A percentile compares a stretch with the other conserved stretches of the same genome.
These are phyloP conservation scores for Bombus huntii DNA, from an alignment of 1,140 invertebrate genomes.

Conservation along the genomic window DNA sequence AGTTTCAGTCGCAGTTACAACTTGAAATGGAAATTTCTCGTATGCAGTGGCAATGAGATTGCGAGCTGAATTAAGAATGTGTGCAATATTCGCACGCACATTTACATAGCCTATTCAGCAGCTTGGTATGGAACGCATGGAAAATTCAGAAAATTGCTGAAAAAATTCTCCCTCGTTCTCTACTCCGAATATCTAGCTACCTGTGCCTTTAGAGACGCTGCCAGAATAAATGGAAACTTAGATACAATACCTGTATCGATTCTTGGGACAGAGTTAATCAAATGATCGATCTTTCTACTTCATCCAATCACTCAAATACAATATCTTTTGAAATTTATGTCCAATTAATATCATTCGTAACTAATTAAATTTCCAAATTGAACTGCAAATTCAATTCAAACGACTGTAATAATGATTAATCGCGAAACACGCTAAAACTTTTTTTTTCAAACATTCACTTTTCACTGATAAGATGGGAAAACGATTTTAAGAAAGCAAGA, in stretches of 20 bases:
- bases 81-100: not conserved
- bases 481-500: not conserved
- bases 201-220: not conserved
- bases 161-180: not conserved
- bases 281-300: not conserved
- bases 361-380: too few relatives aligned
- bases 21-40: not conserved
- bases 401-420: too few relatives aligned
- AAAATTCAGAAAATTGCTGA: not conserved
- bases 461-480: not conserved
- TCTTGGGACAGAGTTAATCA: not conserved
- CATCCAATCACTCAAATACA: not conserved
- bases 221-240: not conserved
- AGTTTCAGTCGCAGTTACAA: not conserved
- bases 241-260: not conserved
- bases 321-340: not conserved
- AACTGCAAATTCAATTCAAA: too few relatives aligned
- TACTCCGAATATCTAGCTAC: not conserved
- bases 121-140: not conserved
- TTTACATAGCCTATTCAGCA: not conserved
- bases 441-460: too few relatives aligned
- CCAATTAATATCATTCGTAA: too few relatives aligned
- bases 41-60: not conserved
- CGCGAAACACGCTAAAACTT: too few relatives aligned
- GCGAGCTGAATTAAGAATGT: constrained; percentile 9